Evolutionary conservation across 2,888 invertebrate genomes (phyloP).

Genomic region (Pandemis heparana): DNA sequence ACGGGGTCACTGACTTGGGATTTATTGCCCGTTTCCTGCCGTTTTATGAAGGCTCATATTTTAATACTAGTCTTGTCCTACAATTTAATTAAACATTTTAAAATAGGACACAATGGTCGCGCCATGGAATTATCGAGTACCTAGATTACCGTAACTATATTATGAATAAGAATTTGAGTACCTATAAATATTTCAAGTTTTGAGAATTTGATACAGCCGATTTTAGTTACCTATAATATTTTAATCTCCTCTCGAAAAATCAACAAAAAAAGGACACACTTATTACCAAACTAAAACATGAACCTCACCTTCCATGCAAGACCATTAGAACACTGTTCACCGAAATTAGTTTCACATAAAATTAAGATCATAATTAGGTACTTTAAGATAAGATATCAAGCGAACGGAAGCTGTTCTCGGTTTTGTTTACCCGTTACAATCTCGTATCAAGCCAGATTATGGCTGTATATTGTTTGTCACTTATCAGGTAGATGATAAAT

Average conservation of each 20-base stretch:
- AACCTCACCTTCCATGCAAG: too few species aligned
- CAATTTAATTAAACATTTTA: constrained; percentile 20
- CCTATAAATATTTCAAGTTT: too few species aligned
- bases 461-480: constrained; percentile 76
- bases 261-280: background rate
- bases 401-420: constrained; percentile 78
- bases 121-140: background rate
- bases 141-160: background rate
- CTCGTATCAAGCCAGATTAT: constrained; percentile 77
- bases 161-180: too few species aligned
- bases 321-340: too few species aligned
- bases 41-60: constrained; percentile 70
- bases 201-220: background rate
- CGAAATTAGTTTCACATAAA: constrained; percentile 30
- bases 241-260: background rate
- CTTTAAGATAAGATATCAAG: constrained; percentile 74
- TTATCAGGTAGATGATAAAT: constrained; percentile 74
- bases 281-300: background rate
- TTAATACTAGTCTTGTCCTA: constrained; percentile 45
- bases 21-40: constrained; percentile 78
- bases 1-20: constrained; percentile 77
- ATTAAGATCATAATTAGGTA: constrained; percentile 54
- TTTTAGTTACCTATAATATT: too few species aligned
- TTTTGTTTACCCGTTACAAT: constrained; percentile 73
- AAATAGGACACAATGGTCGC: constrained; percentile 3